Evolutionary conservation across 2,888 invertebrate genomes (phyloP), one percentile per base, ranked within the genome.

Genomic region (Rotaria macrura): DNA sequence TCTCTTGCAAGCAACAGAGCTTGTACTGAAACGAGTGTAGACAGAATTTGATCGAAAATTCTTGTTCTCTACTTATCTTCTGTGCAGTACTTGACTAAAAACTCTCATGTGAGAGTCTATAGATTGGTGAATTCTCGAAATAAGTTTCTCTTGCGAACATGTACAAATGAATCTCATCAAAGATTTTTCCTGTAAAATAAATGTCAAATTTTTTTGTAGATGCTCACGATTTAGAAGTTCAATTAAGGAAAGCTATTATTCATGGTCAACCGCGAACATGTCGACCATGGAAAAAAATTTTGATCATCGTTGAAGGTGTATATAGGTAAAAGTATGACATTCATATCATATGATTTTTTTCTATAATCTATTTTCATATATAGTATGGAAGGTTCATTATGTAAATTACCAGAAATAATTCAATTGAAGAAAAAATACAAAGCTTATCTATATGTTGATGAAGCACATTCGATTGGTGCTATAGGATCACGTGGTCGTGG

Each of bases 401-500:
- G 94, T 84, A 94, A 95, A 88, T 93, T 99, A 89, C 95, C 95
- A 0, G 95, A 95, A 89, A 93, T 99, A 85, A 93, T 98, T 88
- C 94, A 93, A 43, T 92, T 99, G 85, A 98, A 98, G 92, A 94
- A 94, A 91, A 96, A 95, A 90, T 97, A 97, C 91, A 95, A 96
- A 87, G 95, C 96, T 43, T 96, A 96, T 91, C 92, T 99, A 88
- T 99, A 97, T 92, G 92, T 99, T 89, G 99, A 99, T 91, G 99
- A 99, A 92, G 99, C 99, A 83, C 99, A 99, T 92, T 96, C 96
- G 89, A 93, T 97, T 87, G 98, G 98, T 85, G 97, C 98, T 1
- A 93, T 97, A 92, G 98, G 98, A 7, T 92, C 93, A 52, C 92
- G 93, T 89, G 98, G 97, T 0, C 93, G 95, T 87, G 98, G 98